Base-by-base conservation (phyloP, 2,888 invertebrate genomes). In the Plagiodera versicolora region DNA sequence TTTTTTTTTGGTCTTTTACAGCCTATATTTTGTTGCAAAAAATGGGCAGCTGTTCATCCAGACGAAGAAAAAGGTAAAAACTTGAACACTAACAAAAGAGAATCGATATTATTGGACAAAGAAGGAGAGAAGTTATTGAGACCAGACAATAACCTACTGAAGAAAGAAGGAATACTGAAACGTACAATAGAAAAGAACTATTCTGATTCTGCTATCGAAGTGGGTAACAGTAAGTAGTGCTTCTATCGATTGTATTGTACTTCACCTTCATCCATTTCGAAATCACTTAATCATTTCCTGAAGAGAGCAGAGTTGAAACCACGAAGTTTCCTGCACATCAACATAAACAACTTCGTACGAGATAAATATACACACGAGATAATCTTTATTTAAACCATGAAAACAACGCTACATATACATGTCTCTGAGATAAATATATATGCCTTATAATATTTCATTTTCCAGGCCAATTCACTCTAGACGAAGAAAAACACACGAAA, bases 1-100 rank as follows among this genome's bases (percentile, higher is more conserved):
- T 24, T 39, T 18, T 50, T 52, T 52, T 32, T 62, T 50, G 32
- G 39, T n/a, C 20, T 39, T 39, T 68, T 69, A 44, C 51, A 70
- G 70, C 70, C 70, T n/a, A 63, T 70, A 45, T 61, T 69, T 17
- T 70, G 70, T 32, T 70, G 70, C 47, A 68, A 65, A 62, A 66
- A 65, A 52, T 65, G 56, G 28, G 55, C 48, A 18, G 52, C 44
- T 9, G 24, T 46, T 11, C 17, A 28, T 9, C 44, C 35, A n/a
- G 16, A 28, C 1, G 20, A 53, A 3, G 58, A 45, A 2, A 50
- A 44, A 16, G 28, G 32, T 17, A 47, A 24, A 18, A 30, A 14
- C 20, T 19, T 19, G 11, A 10, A 51, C 16, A 55, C 10, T 19
- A 18, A 32, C 4, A 32, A 32, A 32, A 32, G 10, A 11, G 11